phyloP scores from a whole-genome alignment of 2,797 vertebrate species.

The Pterois miles region DNA sequence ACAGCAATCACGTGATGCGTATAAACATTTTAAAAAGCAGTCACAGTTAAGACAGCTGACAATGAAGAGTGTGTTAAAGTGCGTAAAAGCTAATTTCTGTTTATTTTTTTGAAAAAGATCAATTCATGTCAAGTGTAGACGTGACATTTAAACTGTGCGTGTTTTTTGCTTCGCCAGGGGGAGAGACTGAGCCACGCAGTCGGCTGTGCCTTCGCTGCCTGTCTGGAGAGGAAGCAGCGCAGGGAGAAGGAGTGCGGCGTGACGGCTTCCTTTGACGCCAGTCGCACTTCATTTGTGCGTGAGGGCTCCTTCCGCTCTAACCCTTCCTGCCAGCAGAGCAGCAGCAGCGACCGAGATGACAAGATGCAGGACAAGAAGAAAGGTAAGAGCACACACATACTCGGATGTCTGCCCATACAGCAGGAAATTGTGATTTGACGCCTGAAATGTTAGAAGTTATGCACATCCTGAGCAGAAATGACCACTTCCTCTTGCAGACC shows the following conservation, averaged over 20 bases:
- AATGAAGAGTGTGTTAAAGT: not conserved
- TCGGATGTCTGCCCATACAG: not conserved
- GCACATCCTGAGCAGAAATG: not conserved
- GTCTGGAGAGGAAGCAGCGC: constrained; percentile 92
- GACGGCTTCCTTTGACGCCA: constrained; percentile 92
- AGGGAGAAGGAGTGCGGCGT: constrained; percentile 94
- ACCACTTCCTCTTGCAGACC: constrained; percentile 64
- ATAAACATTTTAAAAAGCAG: not conserved
- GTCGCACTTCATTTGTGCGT: constrained; percentile 90
- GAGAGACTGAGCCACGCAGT: constrained; percentile 94
- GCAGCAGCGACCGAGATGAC: constrained; percentile 81
- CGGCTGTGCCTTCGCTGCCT: constrained; percentile 93
- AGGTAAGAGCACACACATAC: constrained; percentile 74
- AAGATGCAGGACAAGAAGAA: constrained; percentile 89
- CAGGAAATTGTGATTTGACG: not conserved
- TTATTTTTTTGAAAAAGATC: not conserved
- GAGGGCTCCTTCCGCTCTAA: constrained; percentile 92
- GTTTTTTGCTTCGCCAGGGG: constrained; percentile 75
- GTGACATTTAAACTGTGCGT: not conserved
- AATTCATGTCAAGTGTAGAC: not conserved
- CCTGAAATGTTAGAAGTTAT: not conserved
- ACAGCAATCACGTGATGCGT: not conserved
- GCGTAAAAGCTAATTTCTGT: not conserved
- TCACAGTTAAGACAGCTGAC: not conserved
- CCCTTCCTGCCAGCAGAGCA: constrained; percentile 79